Conservation (phyloP, 1,140 invertebrate genomes). For the Grapholita molesta region DNA sequence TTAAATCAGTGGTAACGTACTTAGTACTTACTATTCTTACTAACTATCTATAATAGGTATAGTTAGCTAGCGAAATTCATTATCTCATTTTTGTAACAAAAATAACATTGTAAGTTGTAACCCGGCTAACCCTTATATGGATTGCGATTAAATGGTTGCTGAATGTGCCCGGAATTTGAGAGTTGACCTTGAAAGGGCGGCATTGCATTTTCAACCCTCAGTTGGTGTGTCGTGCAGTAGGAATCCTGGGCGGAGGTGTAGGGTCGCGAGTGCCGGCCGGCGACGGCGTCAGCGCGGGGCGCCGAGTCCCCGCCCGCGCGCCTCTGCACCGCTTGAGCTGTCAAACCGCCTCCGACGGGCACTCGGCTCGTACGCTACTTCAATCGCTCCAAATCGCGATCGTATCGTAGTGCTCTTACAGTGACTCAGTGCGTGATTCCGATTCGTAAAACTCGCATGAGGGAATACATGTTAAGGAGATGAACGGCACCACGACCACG, state of each 20-base stretch:
- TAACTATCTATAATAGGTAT: too few species aligned
- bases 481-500: constrained; percentile 75
- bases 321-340: constrained; percentile 60
- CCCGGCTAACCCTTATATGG: background rate
- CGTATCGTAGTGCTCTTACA: constrained; percentile 51
- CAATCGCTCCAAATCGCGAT: constrained; percentile 52
- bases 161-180: constrained; percentile 24
- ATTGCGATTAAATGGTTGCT: constrained; percentile 15
- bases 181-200: constrained; percentile 62
- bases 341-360: constrained; percentile 74
- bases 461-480: constrained; percentile 54
- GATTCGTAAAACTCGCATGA: constrained; percentile 59
- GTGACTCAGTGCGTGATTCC: constrained; percentile 63
- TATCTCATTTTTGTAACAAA: background rate
- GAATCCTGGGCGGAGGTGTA: constrained; percentile 47
- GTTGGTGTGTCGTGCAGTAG: constrained; percentile 51
- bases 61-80: background rate
- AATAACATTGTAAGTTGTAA: background rate
- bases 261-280: constrained; percentile 49
- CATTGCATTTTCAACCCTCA: constrained; percentile 72
- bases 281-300: constrained; percentile 55
- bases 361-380: constrained; percentile 63
- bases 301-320: constrained; percentile 56
- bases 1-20: background rate
- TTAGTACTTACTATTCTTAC: too few species aligned